Evolutionary conservation across 2,113 vertebrate genomes (phyloP).

Genomic region (Stigmatopora nigra): DNA sequence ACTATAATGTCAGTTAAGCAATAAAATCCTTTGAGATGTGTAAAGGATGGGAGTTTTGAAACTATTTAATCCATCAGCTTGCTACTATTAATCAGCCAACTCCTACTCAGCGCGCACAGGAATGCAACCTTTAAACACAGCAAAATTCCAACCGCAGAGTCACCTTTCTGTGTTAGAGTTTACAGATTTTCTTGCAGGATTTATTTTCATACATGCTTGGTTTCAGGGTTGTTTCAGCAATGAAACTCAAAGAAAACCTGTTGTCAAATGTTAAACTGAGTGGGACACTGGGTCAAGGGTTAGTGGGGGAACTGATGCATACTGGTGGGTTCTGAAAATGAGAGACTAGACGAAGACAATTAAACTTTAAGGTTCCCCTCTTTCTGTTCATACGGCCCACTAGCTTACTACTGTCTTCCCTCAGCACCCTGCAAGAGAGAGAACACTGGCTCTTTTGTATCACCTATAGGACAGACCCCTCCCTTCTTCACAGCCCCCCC

Average conservation of each 20-base stretch:
- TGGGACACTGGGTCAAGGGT: slow-evolving; percentile 35
- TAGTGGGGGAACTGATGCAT: slow-evolving; percentile 3
- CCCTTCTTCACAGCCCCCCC: slow-evolving; percentile 9
- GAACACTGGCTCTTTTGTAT: slow-evolving; percentile 67
- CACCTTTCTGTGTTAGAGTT: background rate
- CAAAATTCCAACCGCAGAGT: slow-evolving; percentile 13
- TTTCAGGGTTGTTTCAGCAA: background rate
- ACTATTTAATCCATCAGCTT: slow-evolving; percentile 71
- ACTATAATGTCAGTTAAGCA: background rate
- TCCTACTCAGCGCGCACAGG: slow-evolving; percentile 74
- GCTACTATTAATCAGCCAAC: slow-evolving; percentile 70
- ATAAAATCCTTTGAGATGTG: background rate
- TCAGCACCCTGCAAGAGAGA: slow-evolving; percentile 21
- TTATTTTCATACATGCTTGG: background rate
- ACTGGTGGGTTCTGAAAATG: slow-evolving; percentile 6
- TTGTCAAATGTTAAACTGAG: slow-evolving; percentile 9
- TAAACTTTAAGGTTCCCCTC: slow-evolving; percentile 36
- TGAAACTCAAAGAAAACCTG: background rate
- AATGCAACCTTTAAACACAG: slow-evolving; percentile 74
- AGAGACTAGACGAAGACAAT: slow-evolving; percentile 43
- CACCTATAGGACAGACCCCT: slow-evolving; percentile 46
- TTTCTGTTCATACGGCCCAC: slow-evolving; percentile 7
- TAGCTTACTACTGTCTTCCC: slow-evolving; percentile 29
- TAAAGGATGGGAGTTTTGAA: slow-evolving; percentile 58
- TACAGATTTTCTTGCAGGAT: background rate